phyloP scores from a whole-genome alignment of 2,888 invertebrate genomes.

The Apocheima hispidaria region DNA sequence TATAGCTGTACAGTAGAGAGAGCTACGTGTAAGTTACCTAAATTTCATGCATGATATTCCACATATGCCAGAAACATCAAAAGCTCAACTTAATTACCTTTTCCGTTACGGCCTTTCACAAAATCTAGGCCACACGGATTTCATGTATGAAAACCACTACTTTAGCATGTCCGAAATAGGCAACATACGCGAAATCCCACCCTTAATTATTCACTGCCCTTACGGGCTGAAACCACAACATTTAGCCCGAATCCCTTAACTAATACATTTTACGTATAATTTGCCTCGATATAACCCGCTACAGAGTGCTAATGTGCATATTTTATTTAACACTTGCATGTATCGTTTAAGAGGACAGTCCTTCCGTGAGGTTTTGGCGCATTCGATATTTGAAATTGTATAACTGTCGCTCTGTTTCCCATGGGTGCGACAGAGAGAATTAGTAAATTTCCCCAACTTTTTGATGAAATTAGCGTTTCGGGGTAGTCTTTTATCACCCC shows the following conservation, averaged over 20 bases:
- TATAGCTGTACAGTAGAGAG: not conserved
- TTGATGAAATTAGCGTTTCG: too few relatives aligned
- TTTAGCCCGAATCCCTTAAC: constrained; percentile 30
- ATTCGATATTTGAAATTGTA: too few relatives aligned
- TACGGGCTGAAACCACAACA: constrained; percentile 35
- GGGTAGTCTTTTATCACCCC: too few relatives aligned
- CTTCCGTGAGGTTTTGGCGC: too few relatives aligned
- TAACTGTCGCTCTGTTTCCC: too few relatives aligned
- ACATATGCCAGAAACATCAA: not conserved
- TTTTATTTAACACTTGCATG: constrained; percentile 13
- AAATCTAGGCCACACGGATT: constrained; percentile 32
- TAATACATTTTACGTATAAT: constrained; percentile 21
- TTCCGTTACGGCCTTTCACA: constrained; percentile 7
- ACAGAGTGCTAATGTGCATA: constrained; percentile 14
- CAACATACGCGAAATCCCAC: constrained; percentile 24
- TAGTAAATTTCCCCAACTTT: too few relatives aligned
- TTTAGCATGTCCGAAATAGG: constrained; percentile 25
- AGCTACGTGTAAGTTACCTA: not conserved
- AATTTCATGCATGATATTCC: not conserved
- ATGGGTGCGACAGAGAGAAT: too few relatives aligned
- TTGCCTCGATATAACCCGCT: constrained; percentile 1
- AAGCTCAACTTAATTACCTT: constrained; percentile 11
- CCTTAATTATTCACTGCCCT: constrained; percentile 38
- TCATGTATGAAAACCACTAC: constrained; percentile 27
- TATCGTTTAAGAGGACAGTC: not conserved